phyloP scores from a whole-genome alignment of 2,113 vertebrate genomes.

The Erinaceus europaeus region DNA sequence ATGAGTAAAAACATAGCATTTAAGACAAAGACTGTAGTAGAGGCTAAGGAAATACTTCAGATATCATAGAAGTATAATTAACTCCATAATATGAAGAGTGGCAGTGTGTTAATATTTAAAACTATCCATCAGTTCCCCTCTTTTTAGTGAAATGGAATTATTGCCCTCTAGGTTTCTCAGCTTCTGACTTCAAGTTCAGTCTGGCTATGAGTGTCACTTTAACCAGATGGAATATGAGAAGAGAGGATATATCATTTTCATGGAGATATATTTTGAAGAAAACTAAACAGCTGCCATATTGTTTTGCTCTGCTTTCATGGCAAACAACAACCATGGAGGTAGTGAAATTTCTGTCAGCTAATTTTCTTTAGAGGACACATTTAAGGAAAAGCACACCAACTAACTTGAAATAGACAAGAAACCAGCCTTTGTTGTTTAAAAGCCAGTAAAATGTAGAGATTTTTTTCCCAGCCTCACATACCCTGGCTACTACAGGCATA shows the following conservation, averaged over 20 bases:
- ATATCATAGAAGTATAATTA: fast-evolving
- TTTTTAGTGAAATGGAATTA: background rate
- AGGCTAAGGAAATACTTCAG: background rate
- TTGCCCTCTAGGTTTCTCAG: fast-evolving
- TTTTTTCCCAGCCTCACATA: background rate
- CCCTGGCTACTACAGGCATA: background rate
- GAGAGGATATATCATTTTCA: background rate
- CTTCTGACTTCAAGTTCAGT: background rate
- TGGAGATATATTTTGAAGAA: background rate
- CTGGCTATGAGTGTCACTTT: background rate
- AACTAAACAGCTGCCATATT: background rate
- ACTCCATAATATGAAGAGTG: fast-evolving
- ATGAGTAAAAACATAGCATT: background rate
- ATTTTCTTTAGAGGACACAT: background rate
- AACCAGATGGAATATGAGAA: background rate
- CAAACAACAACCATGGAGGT: background rate
- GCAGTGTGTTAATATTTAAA: background rate
- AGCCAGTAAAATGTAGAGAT: background rate
- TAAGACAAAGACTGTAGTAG: background rate
- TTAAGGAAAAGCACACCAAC: background rate
- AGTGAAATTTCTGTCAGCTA: background rate
- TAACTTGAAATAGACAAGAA: background rate
- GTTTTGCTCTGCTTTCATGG: background rate
- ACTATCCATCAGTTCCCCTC: background rate
- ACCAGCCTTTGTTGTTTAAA: background rate